phyloP scores from a whole-genome alignment of 2,888 invertebrate genomes.

The Ophion obscuratus region DNA sequence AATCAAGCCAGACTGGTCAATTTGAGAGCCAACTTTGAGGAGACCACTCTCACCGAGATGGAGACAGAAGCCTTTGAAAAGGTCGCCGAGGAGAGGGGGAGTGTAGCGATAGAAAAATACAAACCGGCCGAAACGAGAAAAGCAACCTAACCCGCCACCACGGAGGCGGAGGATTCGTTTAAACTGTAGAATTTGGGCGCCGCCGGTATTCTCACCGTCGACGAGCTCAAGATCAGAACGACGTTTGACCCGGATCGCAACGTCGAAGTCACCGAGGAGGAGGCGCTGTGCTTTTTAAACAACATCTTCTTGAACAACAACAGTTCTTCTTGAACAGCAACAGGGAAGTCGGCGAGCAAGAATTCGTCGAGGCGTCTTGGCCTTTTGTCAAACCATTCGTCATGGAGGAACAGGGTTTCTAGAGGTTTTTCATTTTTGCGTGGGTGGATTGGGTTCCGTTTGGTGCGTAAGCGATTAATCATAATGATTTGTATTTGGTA shows the following conservation, averaged over 20 bases:
- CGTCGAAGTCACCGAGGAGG: slow-evolving; percentile 94
- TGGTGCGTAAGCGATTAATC: background rate
- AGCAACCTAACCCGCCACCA: slow-evolving; percentile 84
- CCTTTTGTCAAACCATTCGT: slow-evolving; percentile 91
- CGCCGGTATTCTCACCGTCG: slow-evolving; percentile 89
- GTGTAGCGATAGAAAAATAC: slow-evolving; percentile 91
- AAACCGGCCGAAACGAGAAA: slow-evolving; percentile 87
- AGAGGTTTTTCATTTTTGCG: background rate
- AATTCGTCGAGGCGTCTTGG: slow-evolving; percentile 90
- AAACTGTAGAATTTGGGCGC: slow-evolving; percentile 86
- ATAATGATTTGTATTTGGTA: too few relatives aligned
- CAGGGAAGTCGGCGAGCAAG: slow-evolving; percentile 88
- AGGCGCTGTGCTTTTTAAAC: slow-evolving; percentile 86
- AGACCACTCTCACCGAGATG: slow-evolving; percentile 91
- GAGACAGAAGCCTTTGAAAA: slow-evolving; percentile 91
- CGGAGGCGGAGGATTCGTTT: slow-evolving; percentile 87
- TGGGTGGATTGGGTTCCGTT: background rate
- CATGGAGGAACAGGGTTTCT: slow-evolving; percentile 91
- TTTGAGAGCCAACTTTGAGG: slow-evolving; percentile 89
- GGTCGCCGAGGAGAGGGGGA: slow-evolving; percentile 90
- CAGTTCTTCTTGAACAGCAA: slow-evolving; percentile 88
- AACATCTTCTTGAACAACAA: too few relatives aligned
- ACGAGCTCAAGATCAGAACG: slow-evolving; percentile 89
- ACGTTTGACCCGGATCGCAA: slow-evolving; percentile 96
- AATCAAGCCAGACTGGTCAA: slow-evolving; percentile 89